These are phyloP conservation scores for Protonibea diacanthus DNA, from an alignment of 2,797 vertebrate genomes.

Conservation along the genomic window DNA sequence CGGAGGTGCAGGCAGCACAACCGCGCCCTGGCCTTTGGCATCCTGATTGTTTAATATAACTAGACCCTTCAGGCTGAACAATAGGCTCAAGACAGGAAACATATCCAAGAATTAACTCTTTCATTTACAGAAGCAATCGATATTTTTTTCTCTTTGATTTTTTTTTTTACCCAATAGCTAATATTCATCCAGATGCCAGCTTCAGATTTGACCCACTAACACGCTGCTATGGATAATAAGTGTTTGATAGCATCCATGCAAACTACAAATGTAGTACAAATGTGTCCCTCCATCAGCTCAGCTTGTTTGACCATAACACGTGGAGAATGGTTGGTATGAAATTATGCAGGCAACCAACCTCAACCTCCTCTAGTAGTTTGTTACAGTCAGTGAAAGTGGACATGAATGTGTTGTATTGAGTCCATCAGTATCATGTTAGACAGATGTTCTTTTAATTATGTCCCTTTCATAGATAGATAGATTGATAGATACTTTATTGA, in stretches of 20 bases:
- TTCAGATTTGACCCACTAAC: constrained; percentile 52
- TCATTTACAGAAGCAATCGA: not conserved
- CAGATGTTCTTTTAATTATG: constrained; percentile 10
- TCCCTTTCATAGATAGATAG: not conserved
- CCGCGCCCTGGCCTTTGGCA: constrained; percentile 78
- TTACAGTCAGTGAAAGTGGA: not conserved
- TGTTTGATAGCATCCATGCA: constrained; percentile 4
- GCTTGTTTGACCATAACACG: constrained; percentile 40
- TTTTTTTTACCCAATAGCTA: not conserved
- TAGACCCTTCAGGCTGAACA: constrained; percentile 16
- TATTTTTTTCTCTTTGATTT: not conserved
- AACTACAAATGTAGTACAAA: constrained; percentile 6
- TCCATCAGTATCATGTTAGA: not conserved
- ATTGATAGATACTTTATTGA: too few species aligned
- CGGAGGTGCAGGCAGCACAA: constrained; percentile 68
- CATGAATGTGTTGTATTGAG: not conserved
- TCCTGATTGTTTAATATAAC: constrained; percentile 1
- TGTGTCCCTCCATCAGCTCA: constrained; percentile 19
- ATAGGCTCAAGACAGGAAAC: not conserved
- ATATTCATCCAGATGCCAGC: constrained; percentile 28
- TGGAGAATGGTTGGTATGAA: constrained; percentile 29
- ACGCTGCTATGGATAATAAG: constrained; percentile 28
- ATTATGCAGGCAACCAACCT: not conserved
- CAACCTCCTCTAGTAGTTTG: not conserved
- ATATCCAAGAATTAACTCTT: not conserved